phyloP scores from a whole-genome alignment of 2,888 invertebrate genomes.

The Nezara viridula region DNA sequence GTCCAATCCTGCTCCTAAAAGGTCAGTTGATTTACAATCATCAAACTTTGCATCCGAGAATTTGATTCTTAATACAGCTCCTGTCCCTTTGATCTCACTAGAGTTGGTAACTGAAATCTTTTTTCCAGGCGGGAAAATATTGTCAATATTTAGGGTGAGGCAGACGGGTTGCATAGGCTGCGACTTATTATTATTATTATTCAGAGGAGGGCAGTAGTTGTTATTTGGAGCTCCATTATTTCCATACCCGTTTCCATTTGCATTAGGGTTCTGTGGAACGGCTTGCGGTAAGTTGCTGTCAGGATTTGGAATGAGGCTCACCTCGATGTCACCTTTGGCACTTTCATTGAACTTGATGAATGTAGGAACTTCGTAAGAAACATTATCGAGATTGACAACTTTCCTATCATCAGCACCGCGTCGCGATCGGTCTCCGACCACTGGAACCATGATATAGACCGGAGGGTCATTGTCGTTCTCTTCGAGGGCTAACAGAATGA shows the following conservation, averaged over 20 bases:
- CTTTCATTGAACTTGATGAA: conserved; percentile 30
- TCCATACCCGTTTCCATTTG: not conserved
- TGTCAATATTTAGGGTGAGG: conserved; percentile 1
- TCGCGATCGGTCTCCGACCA: not conserved
- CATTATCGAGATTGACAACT: not conserved
- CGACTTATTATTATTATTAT: not conserved
- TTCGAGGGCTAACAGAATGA: conserved; percentile 4
- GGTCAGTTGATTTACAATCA: not conserved
- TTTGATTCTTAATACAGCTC: not conserved
- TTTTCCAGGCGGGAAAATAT: conserved; percentile 11
- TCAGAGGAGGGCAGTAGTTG: not conserved
- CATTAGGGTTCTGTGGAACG: not conserved
- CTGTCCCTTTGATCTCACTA: not conserved
- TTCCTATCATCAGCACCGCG: not conserved
- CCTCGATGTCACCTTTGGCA: not conserved
- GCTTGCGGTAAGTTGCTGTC: not conserved
- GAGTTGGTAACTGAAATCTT: not conserved
- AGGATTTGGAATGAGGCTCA: not conserved
- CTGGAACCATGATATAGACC: conserved; percentile 33
- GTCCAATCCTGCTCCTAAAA: not conserved
- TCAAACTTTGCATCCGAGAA: not conserved
- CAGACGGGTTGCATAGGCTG: not conserved
- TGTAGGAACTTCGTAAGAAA: conserved; percentile 38
- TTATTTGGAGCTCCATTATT: not conserved
- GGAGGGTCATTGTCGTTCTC: not conserved